A percentile compares a stretch with the other conserved stretches of the same genome.
These are phyloP conservation scores for Agapornis canus DNA, from an alignment of 2,797 vertebrate species.

Conservation along the genomic window DNA sequence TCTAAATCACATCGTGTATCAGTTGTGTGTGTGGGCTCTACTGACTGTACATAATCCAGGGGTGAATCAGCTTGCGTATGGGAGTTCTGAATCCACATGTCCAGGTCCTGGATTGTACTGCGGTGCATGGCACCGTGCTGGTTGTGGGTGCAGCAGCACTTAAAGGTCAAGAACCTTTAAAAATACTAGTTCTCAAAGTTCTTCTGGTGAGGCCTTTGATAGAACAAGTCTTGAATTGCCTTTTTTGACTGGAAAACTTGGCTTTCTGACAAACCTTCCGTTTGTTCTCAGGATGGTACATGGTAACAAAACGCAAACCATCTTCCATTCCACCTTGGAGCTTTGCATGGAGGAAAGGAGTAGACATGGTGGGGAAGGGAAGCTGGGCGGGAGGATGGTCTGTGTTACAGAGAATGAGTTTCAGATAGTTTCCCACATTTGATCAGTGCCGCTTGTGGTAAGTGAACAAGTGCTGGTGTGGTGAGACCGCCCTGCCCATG, in stretches of 20 bases:
- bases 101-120: neutral
- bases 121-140: accelerated
- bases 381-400: neutral
- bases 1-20: neutral
- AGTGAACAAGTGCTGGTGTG: neutral
- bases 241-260: neutral
- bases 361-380: accelerated
- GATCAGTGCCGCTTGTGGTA: accelerated
- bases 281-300: accelerated
- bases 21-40: slow-evolving; percentile 22
- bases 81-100: neutral
- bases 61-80: slow-evolving; percentile 9
- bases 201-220: neutral
- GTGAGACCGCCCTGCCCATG: accelerated
- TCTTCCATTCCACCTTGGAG: neutral
- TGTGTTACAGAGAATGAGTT: neutral
- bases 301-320: neutral
- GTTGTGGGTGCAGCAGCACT: accelerated
- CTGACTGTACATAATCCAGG: neutral
- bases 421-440: neutral
- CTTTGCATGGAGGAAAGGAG: neutral
- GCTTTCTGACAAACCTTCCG: neutral
- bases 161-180: neutral
- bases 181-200: neutral
- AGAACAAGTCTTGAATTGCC: neutral